phyloP scores from a whole-genome alignment of 2,113 vertebrate genomes.

The Hemicordylus capensis region DNA sequence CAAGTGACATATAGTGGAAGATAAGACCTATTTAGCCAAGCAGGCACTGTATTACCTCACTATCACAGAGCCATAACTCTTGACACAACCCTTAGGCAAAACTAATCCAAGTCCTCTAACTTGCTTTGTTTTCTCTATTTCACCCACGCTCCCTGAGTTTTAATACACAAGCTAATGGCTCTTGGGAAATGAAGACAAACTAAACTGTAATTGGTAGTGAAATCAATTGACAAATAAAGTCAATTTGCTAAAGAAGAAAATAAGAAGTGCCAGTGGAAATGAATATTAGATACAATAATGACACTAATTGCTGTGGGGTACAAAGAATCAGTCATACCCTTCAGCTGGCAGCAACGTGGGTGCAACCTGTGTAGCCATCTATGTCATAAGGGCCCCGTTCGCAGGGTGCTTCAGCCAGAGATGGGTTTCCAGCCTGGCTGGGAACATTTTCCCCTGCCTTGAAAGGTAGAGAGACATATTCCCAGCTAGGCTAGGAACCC shows the following conservation, averaged over 20 bases:
- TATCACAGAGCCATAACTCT: conserved; percentile 33
- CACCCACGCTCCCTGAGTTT: conserved; percentile 29
- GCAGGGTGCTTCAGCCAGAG: too few relatives aligned
- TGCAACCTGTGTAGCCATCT: too few relatives aligned
- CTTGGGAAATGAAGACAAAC: conserved; percentile 43
- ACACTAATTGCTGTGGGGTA: conserved; percentile 7
- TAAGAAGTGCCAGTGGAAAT: neutral
- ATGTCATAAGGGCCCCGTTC: too few relatives aligned
- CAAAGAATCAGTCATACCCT: neutral
- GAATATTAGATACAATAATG: conserved; percentile 18
- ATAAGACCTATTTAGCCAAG: conserved; percentile 30
- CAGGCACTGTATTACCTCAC: conserved; percentile 23
- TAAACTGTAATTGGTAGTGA: conserved; percentile 32
- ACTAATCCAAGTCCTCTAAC: conserved; percentile 19
- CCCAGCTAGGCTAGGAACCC: too few relatives aligned
- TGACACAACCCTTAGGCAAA: conserved; percentile 40
- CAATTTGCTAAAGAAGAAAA: conserved; percentile 20
- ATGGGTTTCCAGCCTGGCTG: too few relatives aligned
- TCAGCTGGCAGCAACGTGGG: too few relatives aligned
- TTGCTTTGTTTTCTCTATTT: neutral
- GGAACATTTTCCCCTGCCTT: too few relatives aligned
- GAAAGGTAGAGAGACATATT: too few relatives aligned
- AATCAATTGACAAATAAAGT: conserved; percentile 28
- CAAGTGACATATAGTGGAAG: conserved; percentile 35
- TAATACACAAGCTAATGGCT: conserved; percentile 29